Conservation (phyloP, 2,113 vertebrate genomes). For the Dipodomys ordii region DNA sequence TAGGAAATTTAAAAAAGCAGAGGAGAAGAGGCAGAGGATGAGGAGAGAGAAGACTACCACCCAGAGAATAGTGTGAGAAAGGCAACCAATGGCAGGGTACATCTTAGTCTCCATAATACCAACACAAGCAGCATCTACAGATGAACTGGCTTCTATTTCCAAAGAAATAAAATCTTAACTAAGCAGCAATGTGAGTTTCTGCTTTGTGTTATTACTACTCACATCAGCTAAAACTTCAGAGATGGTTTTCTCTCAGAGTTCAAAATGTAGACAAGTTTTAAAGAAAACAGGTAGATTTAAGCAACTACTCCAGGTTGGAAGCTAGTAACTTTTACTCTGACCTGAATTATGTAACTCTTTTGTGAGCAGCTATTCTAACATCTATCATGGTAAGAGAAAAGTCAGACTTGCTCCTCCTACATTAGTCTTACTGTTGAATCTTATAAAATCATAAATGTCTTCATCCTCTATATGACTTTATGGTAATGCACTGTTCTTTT, state of each 20-base stretch:
- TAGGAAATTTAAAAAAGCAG: neutral
- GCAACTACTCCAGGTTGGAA: neutral
- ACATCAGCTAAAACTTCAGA: neutral
- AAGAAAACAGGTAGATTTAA: neutral
- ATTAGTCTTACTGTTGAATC: neutral
- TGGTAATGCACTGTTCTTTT: too few relatives aligned
- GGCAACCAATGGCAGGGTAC: neutral
- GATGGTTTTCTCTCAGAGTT: constrained; percentile 14
- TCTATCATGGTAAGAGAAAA: neutral
- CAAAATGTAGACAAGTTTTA: neutral
- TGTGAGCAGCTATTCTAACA: neutral
- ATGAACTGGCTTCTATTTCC: neutral
- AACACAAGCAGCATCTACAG: neutral
- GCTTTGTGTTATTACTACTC: neutral
- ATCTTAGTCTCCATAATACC: neutral
- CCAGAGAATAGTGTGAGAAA: neutral
- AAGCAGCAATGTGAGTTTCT: neutral
- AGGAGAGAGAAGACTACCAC: neutral
- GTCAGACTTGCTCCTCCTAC: neutral
- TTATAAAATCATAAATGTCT: too few relatives aligned
- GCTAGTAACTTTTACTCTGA: neutral
- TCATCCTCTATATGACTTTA: too few relatives aligned
- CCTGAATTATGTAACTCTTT: neutral
- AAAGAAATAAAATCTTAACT: constrained; percentile 1
- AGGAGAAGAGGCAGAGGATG: neutral